phyloP scores from a whole-genome alignment of 2,888 invertebrate species.

The Perizoma affinitatum region DNA sequence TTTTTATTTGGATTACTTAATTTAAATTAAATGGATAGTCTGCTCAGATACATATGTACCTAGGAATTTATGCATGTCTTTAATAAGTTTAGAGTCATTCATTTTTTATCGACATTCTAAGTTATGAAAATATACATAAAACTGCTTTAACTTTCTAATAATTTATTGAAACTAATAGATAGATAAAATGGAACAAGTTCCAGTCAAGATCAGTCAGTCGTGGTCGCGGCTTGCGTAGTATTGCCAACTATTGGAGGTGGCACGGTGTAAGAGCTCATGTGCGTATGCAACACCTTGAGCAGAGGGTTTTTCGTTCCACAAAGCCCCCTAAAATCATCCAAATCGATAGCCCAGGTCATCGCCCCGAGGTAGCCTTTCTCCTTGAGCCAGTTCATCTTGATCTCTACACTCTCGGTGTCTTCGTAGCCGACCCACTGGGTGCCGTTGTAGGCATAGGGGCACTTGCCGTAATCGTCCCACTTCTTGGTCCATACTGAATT shows the following conservation, averaged over 20 bases:
- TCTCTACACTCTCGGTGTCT: conserved; percentile 90
- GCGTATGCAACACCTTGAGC: conserved; percentile 88
- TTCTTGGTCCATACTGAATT: conserved; percentile 91
- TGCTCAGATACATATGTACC: too few relatives aligned
- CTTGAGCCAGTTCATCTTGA: conserved; percentile 96
- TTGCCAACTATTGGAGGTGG: conserved; percentile 85
- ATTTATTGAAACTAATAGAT: conserved; percentile 26
- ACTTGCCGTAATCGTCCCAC: conserved; percentile 92
- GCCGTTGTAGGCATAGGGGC: conserved; percentile 93
- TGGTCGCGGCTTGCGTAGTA: too few relatives aligned
- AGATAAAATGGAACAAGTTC: conserved; percentile 11
- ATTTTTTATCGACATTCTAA: too few relatives aligned
- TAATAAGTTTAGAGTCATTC: too few relatives aligned
- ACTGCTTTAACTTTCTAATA: conserved; percentile 10
- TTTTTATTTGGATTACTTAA: too few relatives aligned
- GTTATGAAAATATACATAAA: background rate
- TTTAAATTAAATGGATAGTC: too few relatives aligned
- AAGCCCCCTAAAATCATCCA: conserved; percentile 94
- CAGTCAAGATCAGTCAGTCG: conserved; percentile 63
- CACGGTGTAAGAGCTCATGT: conserved; percentile 88
- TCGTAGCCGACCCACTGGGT: conserved; percentile 97
- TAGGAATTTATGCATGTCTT: too few relatives aligned
- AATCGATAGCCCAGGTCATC: conserved; percentile 96
- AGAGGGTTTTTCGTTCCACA: conserved; percentile 91
- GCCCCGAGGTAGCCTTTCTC: conserved; percentile 91